Percentiles rank a stretch among this genome's conserved stretches.
phyloP scores from a whole-genome alignment of 2,113 vertebrate genomes.

The Myotis davidii region DNA sequence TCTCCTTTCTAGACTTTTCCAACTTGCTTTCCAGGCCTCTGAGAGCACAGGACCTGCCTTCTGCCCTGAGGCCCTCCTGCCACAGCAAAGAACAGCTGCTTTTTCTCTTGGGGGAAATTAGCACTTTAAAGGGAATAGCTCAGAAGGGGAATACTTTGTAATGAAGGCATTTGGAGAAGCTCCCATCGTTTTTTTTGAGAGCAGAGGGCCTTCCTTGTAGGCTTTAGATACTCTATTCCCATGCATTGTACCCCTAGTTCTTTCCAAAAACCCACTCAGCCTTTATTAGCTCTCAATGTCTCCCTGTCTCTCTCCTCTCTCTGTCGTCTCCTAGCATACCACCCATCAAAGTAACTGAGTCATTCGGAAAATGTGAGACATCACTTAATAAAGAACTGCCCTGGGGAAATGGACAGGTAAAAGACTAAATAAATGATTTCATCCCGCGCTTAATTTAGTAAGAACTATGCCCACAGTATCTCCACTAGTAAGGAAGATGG shows the following conservation, averaged over 20 bases:
- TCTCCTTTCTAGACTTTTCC: not conserved
- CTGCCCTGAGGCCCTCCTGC: not conserved
- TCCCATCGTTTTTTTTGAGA: not conserved
- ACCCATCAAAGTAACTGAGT: conserved; percentile 59
- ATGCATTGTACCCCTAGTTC: not conserved
- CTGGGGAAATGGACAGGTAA: conserved; percentile 77
- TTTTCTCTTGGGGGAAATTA: conserved; percentile 23
- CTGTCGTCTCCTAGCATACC: conserved; percentile 55
- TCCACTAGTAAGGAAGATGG: conserved; percentile 39
- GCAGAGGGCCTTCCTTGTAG: not conserved
- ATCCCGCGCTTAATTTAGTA: conserved; percentile 75
- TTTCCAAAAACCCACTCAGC: not conserved
- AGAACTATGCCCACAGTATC: conserved; percentile 57
- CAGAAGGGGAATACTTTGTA: not conserved
- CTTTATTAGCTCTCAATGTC: not conserved
- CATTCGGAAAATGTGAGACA: conserved; percentile 75
- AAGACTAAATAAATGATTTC: conserved; percentile 74
- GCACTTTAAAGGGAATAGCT: not conserved
- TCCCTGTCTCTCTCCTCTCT: not conserved
- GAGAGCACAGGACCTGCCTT: not conserved
- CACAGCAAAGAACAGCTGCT: not conserved
- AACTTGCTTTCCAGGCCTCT: not conserved
- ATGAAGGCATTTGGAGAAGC: not conserved
- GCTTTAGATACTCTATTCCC: not conserved
- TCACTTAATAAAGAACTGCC: conserved; percentile 61